Conservation (phyloP, 1,140 invertebrate genomes). For the Cotesia vestalis region DNA sequence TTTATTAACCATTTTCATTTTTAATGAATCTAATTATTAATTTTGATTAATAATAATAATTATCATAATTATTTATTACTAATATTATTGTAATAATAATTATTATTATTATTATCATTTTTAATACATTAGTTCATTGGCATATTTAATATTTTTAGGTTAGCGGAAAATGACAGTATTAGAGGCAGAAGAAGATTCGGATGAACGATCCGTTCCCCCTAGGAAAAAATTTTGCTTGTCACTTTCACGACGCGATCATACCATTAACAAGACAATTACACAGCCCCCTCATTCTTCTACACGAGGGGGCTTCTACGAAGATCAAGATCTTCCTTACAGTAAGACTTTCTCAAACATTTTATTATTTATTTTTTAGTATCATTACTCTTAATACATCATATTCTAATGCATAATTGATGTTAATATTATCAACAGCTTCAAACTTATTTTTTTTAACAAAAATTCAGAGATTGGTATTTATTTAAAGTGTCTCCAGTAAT, state of each 20-base stretch:
- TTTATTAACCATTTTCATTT: too few species aligned
- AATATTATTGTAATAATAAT: neutral
- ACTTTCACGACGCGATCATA: slow-evolving; percentile 55
- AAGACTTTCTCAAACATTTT: slow-evolving; percentile 24
- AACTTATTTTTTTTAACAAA: neutral
- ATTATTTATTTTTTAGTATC: slow-evolving; percentile 5
- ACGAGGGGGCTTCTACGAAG: slow-evolving; percentile 50
- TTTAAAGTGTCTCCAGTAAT: neutral
- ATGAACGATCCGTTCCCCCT: slow-evolving; percentile 62
- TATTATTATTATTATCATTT: slow-evolving; percentile 5
- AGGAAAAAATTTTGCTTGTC: slow-evolving; percentile 64
- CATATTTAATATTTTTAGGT: slow-evolving; percentile 50
- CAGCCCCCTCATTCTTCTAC: slow-evolving; percentile 51
- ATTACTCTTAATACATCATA: too few species aligned
- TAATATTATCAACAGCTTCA: neutral
- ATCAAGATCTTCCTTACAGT: slow-evolving; percentile 47
- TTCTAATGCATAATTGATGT: neutral
- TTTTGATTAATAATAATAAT: too few species aligned
- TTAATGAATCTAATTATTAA: too few species aligned
- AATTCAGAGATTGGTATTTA: neutral
- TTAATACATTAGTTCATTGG: slow-evolving; percentile 2
- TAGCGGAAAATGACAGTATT: slow-evolving; percentile 67
- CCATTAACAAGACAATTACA: slow-evolving; percentile 46
- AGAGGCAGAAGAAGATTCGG: slow-evolving; percentile 64
- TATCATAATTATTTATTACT: too few species aligned